Evolutionary conservation across 2,113 vertebrate species (phyloP).

Genomic region (Donacobius atricapilla): DNA sequence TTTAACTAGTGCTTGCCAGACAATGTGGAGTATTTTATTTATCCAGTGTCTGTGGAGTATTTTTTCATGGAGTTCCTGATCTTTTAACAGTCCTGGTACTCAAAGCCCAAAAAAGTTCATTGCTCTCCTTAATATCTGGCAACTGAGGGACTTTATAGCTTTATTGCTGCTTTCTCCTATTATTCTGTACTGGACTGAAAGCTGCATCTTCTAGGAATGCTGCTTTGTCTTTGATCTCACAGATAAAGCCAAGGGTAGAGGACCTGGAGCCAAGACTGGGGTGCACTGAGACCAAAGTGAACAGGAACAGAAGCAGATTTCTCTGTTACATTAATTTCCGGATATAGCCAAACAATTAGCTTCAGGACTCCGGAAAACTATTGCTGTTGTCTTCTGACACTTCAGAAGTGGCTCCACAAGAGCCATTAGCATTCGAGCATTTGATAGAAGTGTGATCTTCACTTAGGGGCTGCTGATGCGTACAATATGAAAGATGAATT

Average conservation of each 20-base stretch:
- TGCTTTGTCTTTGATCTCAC: background rate
- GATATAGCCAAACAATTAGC: background rate
- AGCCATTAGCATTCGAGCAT: background rate
- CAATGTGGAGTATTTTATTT: too few species aligned
- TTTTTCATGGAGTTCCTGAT: background rate
- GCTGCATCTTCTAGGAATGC: background rate
- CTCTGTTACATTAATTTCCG: background rate
- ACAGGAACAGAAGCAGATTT: background rate
- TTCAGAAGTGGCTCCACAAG: background rate
- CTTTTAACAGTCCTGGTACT: background rate
- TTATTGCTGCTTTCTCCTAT: background rate
- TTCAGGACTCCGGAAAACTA: background rate
- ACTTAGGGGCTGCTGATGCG: background rate
- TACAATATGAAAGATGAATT: slow-evolving; percentile 15
- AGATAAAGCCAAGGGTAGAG: background rate
- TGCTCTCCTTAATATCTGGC: background rate
- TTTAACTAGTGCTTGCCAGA: background rate
- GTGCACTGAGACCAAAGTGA: background rate
- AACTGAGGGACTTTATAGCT: background rate
- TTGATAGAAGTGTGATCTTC: background rate
- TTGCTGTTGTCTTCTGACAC: background rate
- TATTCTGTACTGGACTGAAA: background rate
- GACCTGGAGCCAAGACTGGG: background rate
- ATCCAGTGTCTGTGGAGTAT: background rate
- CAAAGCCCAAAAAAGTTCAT: background rate